Conservation (phyloP, 2,888 invertebrate species). For the Ephialtes manifestator region DNA sequence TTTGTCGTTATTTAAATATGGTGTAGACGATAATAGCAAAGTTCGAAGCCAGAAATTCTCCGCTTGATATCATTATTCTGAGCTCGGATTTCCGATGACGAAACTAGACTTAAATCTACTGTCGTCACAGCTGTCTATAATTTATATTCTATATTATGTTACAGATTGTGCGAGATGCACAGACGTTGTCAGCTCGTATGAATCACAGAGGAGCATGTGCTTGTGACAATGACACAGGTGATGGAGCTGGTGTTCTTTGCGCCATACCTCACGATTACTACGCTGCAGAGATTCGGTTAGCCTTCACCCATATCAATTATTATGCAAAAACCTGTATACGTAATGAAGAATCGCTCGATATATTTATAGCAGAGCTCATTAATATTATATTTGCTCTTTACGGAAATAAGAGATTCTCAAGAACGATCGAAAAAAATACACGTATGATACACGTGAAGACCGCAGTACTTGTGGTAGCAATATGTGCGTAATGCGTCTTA, state of each 20-base stretch:
- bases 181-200: slow-evolving; percentile 98
- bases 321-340: background rate
- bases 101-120: background rate
- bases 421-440: slow-evolving; percentile 2
- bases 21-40: background rate
- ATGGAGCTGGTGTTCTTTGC: slow-evolving; percentile 98
- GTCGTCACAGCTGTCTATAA: background rate
- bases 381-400: slow-evolving; percentile 37
- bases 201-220: slow-evolving; percentile 99
- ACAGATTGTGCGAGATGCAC: slow-evolving; percentile 98
- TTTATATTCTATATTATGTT: slow-evolving; percentile 72
- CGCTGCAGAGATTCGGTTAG: slow-evolving; percentile 93
- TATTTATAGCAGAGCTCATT: slow-evolving; percentile 21
- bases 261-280: slow-evolving; percentile 99
- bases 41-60: background rate
- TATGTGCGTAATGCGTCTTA: slow-evolving; percentile 24
- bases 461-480: background rate
- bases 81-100: background rate
- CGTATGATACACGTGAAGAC: background rate
- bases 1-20: slow-evolving; percentile 38
- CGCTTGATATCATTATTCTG: background rate
- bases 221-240: slow-evolving; percentile 99
- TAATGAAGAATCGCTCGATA: slow-evolving; percentile 10
- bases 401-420: slow-evolving; percentile 9
- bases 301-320: slow-evolving; percentile 33